These are phyloP conservation scores for Sternotherus odoratus DNA, from an alignment of 2,797 vertebrate genomes.

Conservation along the genomic window DNA sequence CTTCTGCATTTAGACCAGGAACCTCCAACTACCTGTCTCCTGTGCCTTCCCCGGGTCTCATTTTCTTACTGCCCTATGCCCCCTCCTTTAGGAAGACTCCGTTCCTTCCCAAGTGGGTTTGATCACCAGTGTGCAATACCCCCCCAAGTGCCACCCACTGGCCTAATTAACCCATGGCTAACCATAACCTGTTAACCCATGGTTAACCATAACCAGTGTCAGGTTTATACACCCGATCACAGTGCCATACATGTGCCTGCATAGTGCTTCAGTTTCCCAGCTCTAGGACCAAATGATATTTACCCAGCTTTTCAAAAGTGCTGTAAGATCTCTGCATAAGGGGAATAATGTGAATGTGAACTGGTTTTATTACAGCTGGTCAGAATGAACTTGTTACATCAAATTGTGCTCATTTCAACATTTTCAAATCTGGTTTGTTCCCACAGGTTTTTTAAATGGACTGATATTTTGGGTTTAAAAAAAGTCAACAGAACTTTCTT, in stretches of 20 bases:
- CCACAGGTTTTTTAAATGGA: not conserved
- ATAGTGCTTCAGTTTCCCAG: not conserved
- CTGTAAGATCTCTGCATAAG: not conserved
- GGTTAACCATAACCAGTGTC: not conserved
- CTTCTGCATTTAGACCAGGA: too few relatives aligned
- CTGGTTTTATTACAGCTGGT: conserved; percentile 4
- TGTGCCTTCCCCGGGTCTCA: too few relatives aligned
- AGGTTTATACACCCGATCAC: not conserved
- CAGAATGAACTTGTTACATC: conserved; percentile 27
- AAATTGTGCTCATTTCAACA: not conserved
- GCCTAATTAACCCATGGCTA: not conserved
- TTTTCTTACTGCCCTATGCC: too few relatives aligned
- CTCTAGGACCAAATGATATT: conserved; percentile 3
- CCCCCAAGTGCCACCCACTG: too few relatives aligned
- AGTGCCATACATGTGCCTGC: not conserved
- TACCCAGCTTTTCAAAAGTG: conserved; percentile 1
- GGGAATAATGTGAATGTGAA: not conserved
- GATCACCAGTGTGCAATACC: too few relatives aligned
- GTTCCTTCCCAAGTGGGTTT: too few relatives aligned
- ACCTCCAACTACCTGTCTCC: too few relatives aligned
- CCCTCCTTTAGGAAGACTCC: too few relatives aligned
- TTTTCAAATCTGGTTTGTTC: conserved; percentile 37
- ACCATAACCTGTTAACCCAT: not conserved
- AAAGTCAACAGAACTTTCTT: not conserved
- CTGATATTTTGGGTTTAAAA: not conserved